Evolutionary conservation across 2,113 vertebrate species (phyloP).

Genomic region (Gracilinanus agilis): DNA sequence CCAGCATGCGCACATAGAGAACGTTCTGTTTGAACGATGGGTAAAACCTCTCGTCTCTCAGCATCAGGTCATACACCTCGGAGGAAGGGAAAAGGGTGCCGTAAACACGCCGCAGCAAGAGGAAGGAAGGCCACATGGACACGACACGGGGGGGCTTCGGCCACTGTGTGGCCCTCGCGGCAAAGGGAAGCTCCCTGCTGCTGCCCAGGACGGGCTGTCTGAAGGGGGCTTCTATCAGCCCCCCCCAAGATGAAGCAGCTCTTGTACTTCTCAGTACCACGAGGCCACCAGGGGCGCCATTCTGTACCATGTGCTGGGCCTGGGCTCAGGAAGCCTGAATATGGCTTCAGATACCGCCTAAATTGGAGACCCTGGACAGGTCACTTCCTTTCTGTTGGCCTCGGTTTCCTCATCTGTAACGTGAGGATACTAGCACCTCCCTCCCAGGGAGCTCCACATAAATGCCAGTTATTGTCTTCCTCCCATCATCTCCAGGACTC

Average conservation of each 20-base stretch:
- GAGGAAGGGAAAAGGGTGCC: constrained; percentile 47
- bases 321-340: not conserved
- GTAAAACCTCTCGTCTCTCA: constrained; percentile 96
- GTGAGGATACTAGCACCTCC: too few relatives aligned
- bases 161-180: too few relatives aligned
- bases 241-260: not conserved
- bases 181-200: not conserved
- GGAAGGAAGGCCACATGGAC: too few relatives aligned
- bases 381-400: too few relatives aligned
- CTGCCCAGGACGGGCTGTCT: too few relatives aligned
- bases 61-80: constrained; percentile 98
- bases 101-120: not conserved
- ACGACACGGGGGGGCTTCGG: too few relatives aligned
- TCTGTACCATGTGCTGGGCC: not conserved
- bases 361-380: too few relatives aligned
- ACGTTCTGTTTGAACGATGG: constrained; percentile 96
- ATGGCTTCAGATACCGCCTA: too few relatives aligned
- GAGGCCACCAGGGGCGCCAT: not conserved
- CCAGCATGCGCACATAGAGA: constrained; percentile 97
- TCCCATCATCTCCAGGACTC: too few relatives aligned
- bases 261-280: not conserved
- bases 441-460: too few relatives aligned
- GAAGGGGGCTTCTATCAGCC: too few relatives aligned
- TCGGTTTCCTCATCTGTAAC: not conserved
- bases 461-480: too few relatives aligned